These are phyloP conservation scores for Odontomyia ornata DNA, from an alignment of 2,888 invertebrate species.

Conservation along the genomic window DNA sequence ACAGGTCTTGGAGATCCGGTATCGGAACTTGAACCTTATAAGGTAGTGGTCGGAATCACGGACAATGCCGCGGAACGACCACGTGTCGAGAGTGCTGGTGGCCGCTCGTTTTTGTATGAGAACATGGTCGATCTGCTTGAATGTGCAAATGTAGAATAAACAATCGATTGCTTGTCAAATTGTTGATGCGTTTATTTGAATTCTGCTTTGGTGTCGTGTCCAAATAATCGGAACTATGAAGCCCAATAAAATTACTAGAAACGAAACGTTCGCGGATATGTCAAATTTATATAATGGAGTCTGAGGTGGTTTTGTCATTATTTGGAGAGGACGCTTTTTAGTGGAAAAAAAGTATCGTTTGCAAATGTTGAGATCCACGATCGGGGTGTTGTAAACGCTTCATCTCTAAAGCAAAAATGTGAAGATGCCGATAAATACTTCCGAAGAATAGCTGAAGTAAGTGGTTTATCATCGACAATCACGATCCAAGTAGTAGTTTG, in stretches of 20 bases:
- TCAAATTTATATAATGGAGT: conserved; percentile 61
- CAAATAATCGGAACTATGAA: no score
- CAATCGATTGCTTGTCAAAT: no score
- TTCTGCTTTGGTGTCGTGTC: no score
- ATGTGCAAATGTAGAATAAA: no score
- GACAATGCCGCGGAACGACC: no score
- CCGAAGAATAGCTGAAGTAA: conserved; percentile 50
- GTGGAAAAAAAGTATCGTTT: conserved; percentile 62
- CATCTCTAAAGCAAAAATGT: conserved; percentile 62
- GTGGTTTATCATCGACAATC: background rate
- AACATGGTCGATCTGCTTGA: no score
- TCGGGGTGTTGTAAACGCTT: conserved; percentile 60
- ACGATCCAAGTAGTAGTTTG: background rate
- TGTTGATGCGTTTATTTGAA: no score
- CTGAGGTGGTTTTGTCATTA: conserved; percentile 60
- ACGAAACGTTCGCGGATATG: conserved; percentile 57
- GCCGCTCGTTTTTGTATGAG: no score
- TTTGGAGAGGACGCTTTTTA: conserved; percentile 63
- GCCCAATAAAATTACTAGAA: conserved; percentile 30
- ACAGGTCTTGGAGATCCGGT: no score
- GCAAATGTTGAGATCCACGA: conserved; percentile 64
- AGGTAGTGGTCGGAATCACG: no score
- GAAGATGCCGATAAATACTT: conserved; percentile 63
- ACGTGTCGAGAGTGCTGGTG: no score
- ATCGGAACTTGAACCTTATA: no score